Evolutionary conservation across 64 coral and sea anemone species (phyloP).

Genomic region (Acropora yongei): DNA sequence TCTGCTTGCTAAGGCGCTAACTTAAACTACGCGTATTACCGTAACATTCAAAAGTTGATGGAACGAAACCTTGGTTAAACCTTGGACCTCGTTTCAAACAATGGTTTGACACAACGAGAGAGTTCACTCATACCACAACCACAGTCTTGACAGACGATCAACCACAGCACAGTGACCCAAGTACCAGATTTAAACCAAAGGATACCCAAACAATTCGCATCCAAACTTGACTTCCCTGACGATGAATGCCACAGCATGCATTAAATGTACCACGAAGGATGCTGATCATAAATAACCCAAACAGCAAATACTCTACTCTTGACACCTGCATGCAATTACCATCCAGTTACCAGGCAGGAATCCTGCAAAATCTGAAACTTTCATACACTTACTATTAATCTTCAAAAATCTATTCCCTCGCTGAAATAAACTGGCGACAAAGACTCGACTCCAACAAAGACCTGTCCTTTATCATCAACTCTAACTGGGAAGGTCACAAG

Average conservation of each 20-base stretch:
- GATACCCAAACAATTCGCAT: neutral
- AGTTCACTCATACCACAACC: too few relatives aligned
- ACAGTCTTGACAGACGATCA: too few relatives aligned
- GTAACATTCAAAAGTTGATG: too few relatives aligned
- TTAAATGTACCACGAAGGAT: neutral
- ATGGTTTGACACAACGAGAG: too few relatives aligned
- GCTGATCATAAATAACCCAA: neutral
- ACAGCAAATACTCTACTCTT: neutral
- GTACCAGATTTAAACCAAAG: neutral
- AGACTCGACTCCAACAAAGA: conserved; percentile 69
- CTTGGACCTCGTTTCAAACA: too few relatives aligned
- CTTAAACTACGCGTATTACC: too few relatives aligned
- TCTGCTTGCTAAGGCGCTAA: too few relatives aligned
- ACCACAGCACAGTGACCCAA: too few relatives aligned
- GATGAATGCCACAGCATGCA: neutral
- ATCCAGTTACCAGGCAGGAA: neutral
- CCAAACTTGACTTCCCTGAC: neutral
- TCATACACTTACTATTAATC: neutral
- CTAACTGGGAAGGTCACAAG: conserved; percentile 69
- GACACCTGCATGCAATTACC: too few relatives aligned
- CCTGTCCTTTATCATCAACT: conserved; percentile 52
- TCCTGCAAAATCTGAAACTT: neutral
- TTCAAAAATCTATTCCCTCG: conserved; percentile 74
- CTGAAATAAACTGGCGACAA: conserved; percentile 77
- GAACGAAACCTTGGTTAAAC: too few relatives aligned